Conservation (phyloP, 2,113 vertebrate genomes). For the Clarias magur region DNA sequence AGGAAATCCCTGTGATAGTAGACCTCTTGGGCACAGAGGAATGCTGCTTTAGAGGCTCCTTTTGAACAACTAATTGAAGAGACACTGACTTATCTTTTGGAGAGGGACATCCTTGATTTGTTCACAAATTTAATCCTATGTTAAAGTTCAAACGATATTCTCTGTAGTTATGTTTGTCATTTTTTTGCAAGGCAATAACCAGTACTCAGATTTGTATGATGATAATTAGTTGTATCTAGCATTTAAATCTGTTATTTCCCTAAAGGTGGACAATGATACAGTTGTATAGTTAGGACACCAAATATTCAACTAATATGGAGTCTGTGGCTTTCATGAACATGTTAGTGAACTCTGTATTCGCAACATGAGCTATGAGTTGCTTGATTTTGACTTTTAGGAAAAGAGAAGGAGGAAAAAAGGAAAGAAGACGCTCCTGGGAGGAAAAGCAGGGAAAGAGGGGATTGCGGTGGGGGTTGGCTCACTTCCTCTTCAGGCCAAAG, state of each 20-base stretch:
- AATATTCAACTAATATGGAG: not conserved
- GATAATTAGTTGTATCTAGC: not conserved
- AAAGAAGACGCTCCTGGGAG: conserved; percentile 42
- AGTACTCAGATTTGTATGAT: not conserved
- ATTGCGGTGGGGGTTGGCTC: conserved; percentile 24
- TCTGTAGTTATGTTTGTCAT: not conserved
- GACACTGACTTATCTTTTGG: conserved; percentile 27
- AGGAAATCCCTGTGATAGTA: conserved; percentile 56
- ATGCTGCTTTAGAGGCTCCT: conserved; percentile 52
- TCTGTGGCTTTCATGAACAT: conserved; percentile 2
- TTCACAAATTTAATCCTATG: not conserved
- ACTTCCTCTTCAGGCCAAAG: conserved; percentile 59
- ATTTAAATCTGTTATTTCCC: not conserved
- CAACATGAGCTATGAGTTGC: not conserved
- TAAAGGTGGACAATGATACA: not conserved
- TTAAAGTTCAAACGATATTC: not conserved
- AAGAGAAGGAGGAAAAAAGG: conserved; percentile 30
- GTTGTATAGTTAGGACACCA: not conserved
- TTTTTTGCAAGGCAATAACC: not conserved
- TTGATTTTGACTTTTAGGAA: conserved; percentile 16
- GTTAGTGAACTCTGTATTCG: not conserved
- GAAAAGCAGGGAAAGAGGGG: conserved; percentile 37
- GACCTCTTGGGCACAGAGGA: conserved; percentile 55
- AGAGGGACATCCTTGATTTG: conserved; percentile 19
- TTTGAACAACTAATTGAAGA: conserved; percentile 47